Base-by-base conservation (phyloP, 2,888 invertebrate species). In the Labia minor region DNA sequence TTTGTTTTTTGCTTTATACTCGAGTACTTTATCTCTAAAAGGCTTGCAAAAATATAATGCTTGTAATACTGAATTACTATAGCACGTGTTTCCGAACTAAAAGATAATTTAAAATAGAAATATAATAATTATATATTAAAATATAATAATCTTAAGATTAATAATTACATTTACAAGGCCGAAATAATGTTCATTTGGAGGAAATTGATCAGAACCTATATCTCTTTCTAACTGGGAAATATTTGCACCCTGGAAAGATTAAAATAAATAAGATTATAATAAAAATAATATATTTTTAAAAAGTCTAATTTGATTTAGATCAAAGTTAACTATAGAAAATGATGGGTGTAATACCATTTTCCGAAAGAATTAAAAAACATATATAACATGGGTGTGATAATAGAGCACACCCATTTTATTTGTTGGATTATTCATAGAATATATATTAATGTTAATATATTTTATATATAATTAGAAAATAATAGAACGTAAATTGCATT, bases 81-180 rank as follows among this genome's bases (percentile, higher is more conserved):
- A 99, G 81, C 99, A 99, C 26, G 99, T 99, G 81, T 99, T 99
- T 73, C 99, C 99, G 83, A 99, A 99, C 91, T 92, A 82, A 72
- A 86, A 83, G 75, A 65, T 67, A 72, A 74, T 69, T 71, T 21
- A 68, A 67, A 64, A 37, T 16, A 21, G 19, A 66, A 33, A 61
- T 63, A 62, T 37, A 64, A 66, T 10, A 62, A 66, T 65, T 49
- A 61, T n/a, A n/a, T n/a, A n/a, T n/a, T n/a, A n/a, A 66, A 64
- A 62, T 49, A 10, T 21, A 61, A 37, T 67, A 11, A n/a, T 26
- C 26, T 26, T 6, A 26, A 8, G 3, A 14, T 49, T 2, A 66
- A 68, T 73, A 85, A 91, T 87, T 82, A 96, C 95, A 85, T 99
- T 99, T 72, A 99, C 97, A 80, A 99, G 86, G 77, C 99, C 99